These are phyloP conservation scores for Eurosta solidaginis DNA, from an alignment of 1,140 invertebrate genomes.

Conservation along the genomic window DNA sequence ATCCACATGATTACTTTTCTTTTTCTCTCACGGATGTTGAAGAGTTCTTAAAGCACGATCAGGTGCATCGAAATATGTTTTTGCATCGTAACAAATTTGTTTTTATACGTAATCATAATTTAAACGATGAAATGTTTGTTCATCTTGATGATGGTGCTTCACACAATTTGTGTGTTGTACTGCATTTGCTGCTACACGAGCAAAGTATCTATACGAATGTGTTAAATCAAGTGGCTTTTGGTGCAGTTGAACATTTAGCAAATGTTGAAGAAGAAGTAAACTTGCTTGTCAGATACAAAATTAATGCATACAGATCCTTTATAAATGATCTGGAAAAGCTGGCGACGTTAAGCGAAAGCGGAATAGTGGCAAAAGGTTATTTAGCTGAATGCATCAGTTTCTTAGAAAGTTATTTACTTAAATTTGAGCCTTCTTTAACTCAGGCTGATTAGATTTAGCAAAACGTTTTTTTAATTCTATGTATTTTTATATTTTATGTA, in stretches of 20 bases:
- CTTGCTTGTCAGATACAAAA: conserved; percentile 45
- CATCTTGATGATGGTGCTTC: conserved; percentile 56
- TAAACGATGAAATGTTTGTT: conserved; percentile 60
- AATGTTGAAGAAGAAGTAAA: conserved; percentile 43
- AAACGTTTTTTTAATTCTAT: not conserved
- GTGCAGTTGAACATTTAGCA: conserved; percentile 43
- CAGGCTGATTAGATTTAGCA: too few relatives aligned
- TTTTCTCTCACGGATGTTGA: conserved; percentile 62
- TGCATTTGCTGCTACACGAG: conserved; percentile 58
- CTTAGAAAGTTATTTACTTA: conserved; percentile 32
- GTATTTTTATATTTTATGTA: not conserved
- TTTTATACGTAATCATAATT: conserved; percentile 62
- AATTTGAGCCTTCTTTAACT: not conserved
- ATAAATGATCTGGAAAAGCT: conserved; percentile 39
- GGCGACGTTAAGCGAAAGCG: conserved; percentile 42
- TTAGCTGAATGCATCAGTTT: conserved; percentile 49
- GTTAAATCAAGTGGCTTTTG: conserved; percentile 56
- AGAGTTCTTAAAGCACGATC: conserved; percentile 48
- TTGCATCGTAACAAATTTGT: conserved; percentile 59
- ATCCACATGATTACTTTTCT: conserved; percentile 67
- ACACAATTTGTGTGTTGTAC: conserved; percentile 60
- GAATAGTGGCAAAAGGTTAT: conserved; percentile 40
- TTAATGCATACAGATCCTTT: conserved; percentile 45
- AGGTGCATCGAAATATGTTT: conserved; percentile 43
- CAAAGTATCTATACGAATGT: conserved; percentile 50